Conservation (phyloP, 2,888 invertebrate species). For the Spisula solida region DNA sequence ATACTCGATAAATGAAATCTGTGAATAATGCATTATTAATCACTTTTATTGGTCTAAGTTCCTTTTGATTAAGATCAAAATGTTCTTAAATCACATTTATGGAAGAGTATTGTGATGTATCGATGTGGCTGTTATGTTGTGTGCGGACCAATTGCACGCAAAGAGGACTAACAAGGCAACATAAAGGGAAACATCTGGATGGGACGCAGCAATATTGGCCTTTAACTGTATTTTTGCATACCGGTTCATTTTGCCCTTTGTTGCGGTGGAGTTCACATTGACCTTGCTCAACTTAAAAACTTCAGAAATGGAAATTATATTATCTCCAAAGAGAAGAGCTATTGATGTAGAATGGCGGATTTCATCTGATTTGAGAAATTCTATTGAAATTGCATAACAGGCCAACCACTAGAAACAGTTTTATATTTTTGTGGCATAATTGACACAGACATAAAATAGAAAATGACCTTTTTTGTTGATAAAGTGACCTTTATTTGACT, state of each 20-base stretch:
- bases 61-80: neutral
- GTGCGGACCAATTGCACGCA: neutral
- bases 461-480: slow-evolving; percentile 44
- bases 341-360: slow-evolving; percentile 48
- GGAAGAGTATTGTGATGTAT: neutral
- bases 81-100: neutral
- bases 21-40: neutral
- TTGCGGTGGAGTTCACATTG: neutral
- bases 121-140: too few relatives aligned
- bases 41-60: neutral
- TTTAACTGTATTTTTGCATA: slow-evolving; percentile 15
- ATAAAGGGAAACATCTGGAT: neutral
- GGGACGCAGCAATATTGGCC: neutral
- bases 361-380: slow-evolving; percentile 52
- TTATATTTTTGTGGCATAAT: slow-evolving; percentile 61
- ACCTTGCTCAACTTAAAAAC: slow-evolving; percentile 49
- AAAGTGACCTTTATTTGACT: slow-evolving; percentile 51
- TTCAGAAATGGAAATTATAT: slow-evolving; percentile 49
- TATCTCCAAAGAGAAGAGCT: slow-evolving; percentile 52
- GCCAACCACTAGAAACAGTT: slow-evolving; percentile 41
- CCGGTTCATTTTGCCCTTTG: slow-evolving; percentile 11
- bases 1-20: neutral
- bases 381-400: slow-evolving; percentile 58
- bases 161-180: neutral
- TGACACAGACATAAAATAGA: slow-evolving; percentile 52